Conservation (phyloP, 2,113 vertebrate genomes). For the Lycaon pictus region DNA sequence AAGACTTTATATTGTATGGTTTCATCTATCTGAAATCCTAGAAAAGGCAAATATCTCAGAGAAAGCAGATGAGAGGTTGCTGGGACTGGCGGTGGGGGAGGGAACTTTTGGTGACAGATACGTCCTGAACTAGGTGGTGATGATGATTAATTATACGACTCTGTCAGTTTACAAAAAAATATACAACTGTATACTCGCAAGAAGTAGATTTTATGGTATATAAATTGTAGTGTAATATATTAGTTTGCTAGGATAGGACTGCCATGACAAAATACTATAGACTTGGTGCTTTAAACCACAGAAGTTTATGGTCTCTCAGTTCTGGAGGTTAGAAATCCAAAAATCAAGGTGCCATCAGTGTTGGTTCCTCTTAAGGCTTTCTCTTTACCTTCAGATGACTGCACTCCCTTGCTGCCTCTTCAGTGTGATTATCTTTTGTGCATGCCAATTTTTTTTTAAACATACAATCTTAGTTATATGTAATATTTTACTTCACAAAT, state of each 20-base stretch:
- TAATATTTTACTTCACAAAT: background rate
- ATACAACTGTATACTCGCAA: background rate
- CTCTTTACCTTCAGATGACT: background rate
- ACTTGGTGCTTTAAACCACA: slow-evolving; percentile 8
- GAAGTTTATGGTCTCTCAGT: background rate
- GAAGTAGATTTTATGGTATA: slow-evolving; percentile 15
- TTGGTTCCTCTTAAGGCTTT: background rate
- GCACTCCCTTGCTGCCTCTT: background rate
- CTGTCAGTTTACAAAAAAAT: slow-evolving; percentile 18
- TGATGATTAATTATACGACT: background rate
- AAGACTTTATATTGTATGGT: slow-evolving; percentile 18
- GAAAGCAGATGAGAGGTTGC: background rate
- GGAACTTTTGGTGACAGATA: background rate
- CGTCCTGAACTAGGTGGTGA: background rate
- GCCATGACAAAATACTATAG: background rate
- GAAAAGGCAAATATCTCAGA: slow-evolving; percentile 14
- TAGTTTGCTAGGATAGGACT: background rate
- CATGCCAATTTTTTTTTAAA: background rate
- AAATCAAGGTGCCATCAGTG: background rate
- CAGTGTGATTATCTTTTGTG: background rate
- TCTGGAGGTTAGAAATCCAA: slow-evolving; percentile 47
- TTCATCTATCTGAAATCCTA: slow-evolving; percentile 17
- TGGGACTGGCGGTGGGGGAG: background rate
- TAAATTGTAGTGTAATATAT: background rate
- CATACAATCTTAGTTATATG: background rate